These are phyloP conservation scores for Phrynosoma blainvillii DNA, from an alignment of 2,113 vertebrate species.

Conservation along the genomic window DNA sequence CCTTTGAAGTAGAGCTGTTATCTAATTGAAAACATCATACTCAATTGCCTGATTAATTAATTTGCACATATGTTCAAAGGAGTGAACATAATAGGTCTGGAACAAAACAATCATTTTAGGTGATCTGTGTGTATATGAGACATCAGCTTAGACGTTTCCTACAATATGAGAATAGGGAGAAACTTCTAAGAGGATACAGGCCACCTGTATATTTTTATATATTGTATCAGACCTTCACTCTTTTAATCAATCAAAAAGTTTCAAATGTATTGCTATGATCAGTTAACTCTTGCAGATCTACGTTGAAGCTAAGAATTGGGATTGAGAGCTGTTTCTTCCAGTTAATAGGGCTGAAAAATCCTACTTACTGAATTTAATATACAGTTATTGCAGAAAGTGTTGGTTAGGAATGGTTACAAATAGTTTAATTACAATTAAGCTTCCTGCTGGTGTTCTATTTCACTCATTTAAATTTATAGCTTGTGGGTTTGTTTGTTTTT, in stretches of 20 bases:
- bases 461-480: not conserved
- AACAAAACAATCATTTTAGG: not conserved
- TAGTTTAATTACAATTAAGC: not conserved
- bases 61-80: not conserved
- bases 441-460: not conserved
- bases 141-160: not conserved
- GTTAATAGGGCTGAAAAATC: not conserved
- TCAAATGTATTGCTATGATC: too few relatives aligned
- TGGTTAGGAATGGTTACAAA: not conserved
- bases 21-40: not conserved
- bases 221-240: too few relatives aligned
- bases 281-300: not conserved
- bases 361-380: not conserved
- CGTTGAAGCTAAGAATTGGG: not conserved
- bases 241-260: too few relatives aligned
- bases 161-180: too few relatives aligned
- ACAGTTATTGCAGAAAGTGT: not conserved
- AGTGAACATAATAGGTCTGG: not conserved
- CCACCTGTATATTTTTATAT: too few relatives aligned
- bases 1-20: not conserved
- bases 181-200: too few relatives aligned
- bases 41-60: not conserved
- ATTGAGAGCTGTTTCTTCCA: not conserved
- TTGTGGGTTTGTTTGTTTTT: not conserved
- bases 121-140: not conserved